Evolutionary conservation across 2,113 vertebrate genomes (phyloP).

Genomic region (Suricata suricatta): DNA sequence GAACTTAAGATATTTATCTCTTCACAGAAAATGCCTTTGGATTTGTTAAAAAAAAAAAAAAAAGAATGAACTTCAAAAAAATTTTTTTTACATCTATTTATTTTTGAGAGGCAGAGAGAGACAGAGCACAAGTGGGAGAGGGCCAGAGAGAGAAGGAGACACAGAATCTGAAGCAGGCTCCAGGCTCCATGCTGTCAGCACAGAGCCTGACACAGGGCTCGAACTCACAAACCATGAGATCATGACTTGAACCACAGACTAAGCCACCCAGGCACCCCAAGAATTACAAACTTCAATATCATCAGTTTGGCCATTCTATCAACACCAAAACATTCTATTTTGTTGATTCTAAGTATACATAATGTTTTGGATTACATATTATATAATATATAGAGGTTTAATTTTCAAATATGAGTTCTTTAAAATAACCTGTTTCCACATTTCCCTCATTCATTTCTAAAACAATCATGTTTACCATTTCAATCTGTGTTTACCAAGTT

Average conservation of each 20-base stretch:
- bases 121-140: no score
- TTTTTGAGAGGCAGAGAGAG: no score
- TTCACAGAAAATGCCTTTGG: neutral
- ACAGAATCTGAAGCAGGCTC: no score
- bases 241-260: no score
- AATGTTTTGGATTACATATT: neutral
- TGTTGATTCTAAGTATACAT: neutral
- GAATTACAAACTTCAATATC: neutral
- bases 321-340: neutral
- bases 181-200: no score
- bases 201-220: no score
- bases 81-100: no score
- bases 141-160: no score
- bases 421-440: neutral
- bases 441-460: neutral
- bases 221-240: no score
- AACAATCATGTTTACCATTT: conserved; percentile 32
- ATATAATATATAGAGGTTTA: neutral
- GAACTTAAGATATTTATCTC: neutral
- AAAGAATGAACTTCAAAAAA: neutral
- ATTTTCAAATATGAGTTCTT: conserved; percentile 19
- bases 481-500: conserved; percentile 42
- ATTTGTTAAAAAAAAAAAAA: neutral
- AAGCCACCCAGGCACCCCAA: neutral
- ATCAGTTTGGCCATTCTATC: neutral